These are phyloP conservation scores for Hyperoodon ampullatus DNA, from an alignment of 2,113 vertebrate genomes.

Conservation along the genomic window DNA sequence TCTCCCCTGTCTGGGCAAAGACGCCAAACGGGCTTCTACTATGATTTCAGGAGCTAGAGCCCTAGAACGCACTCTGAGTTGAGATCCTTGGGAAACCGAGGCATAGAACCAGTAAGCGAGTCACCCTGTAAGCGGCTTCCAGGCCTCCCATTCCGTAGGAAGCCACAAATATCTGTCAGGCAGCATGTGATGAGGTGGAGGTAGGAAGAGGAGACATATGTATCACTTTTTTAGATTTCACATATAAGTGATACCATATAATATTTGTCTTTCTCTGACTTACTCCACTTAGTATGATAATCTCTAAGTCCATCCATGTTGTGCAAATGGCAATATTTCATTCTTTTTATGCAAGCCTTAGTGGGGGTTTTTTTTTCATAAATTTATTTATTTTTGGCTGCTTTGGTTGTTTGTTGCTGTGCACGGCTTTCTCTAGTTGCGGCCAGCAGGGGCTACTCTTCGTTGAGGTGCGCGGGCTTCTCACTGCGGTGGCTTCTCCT, in stretches of 20 bases:
- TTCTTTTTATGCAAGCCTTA: neutral
- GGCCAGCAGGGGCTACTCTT: no score
- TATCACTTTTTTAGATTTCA: neutral
- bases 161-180: neutral
- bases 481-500: no score
- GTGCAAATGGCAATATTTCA: neutral
- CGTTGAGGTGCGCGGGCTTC: no score
- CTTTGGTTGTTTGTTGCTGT: no score
- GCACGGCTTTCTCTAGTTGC: no score
- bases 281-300: neutral
- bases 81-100: neutral
- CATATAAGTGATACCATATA: neutral
- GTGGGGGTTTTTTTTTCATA: neutral
- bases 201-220: neutral
- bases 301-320: neutral
- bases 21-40: neutral
- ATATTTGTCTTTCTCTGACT: neutral
- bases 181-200: neutral
- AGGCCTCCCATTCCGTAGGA: neutral
- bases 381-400: no score
- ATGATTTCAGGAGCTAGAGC: neutral
- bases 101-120: neutral
- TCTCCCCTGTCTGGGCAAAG: neutral
- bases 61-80: neutral
- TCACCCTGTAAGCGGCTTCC: neutral